Percentiles rank a stretch among this genome's conserved stretches.
These are phyloP conservation scores for Molothrus ater DNA, from an alignment of 2,797 vertebrate genomes.

Conservation along the genomic window DNA sequence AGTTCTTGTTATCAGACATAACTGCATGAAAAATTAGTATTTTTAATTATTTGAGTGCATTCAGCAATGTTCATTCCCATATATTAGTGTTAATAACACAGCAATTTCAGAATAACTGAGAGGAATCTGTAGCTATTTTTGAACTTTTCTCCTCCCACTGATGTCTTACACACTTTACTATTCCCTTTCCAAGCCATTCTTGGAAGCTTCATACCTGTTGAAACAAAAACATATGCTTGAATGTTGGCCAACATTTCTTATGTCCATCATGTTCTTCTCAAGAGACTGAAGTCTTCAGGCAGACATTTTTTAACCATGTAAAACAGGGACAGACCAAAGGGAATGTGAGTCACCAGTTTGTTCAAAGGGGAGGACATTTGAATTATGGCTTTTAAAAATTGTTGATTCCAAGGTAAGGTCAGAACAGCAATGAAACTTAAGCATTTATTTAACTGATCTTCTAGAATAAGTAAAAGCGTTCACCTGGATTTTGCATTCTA, in stretches of 20 bases:
- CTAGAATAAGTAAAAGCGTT: background rate
- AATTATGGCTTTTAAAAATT: background rate
- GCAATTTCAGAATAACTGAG: background rate
- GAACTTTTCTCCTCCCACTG: background rate
- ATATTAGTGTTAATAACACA: background rate
- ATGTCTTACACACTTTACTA: background rate
- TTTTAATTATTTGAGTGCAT: background rate
- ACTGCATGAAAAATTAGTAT: background rate
- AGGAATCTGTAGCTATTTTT: background rate
- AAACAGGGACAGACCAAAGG: background rate
- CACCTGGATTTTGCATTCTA: background rate
- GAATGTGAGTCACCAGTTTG: background rate
- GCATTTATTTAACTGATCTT: background rate
- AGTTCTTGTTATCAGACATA: background rate
- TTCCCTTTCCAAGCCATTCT: background rate
- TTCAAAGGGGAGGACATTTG: background rate
- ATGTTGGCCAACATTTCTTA: background rate
- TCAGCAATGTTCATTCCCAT: background rate
- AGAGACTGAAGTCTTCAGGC: background rate
- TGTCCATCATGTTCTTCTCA: background rate
- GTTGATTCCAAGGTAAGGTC: background rate
- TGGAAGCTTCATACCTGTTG: background rate
- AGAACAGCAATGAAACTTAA: background rate
- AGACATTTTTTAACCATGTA: background rate
- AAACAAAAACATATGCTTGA: background rate